phyloP scores from a whole-genome alignment of 2,888 invertebrate genomes.

The Boloria selene region DNA sequence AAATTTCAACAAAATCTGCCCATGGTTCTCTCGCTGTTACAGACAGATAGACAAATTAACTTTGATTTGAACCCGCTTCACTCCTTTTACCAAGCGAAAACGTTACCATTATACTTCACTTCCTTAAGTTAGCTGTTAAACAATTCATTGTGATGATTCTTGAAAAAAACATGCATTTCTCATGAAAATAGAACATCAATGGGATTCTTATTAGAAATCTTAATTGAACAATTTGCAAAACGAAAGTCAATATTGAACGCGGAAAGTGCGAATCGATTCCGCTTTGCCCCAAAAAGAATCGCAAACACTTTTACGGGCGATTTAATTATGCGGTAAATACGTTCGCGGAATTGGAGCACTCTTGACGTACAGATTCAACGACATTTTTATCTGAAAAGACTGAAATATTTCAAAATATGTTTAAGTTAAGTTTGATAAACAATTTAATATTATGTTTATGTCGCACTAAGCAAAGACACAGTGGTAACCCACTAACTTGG shows the following conservation, averaged over 20 bases:
- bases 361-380: constrained; percentile 23
- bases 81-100: too few relatives aligned
- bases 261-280: constrained; percentile 61
- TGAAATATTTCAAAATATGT: constrained; percentile 7
- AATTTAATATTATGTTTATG: too few relatives aligned
- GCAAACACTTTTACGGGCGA: constrained; percentile 36
- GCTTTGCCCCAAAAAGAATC: constrained; percentile 54
- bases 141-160: too few relatives aligned
- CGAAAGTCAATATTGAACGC: constrained; percentile 24
- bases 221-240: constrained; percentile 17
- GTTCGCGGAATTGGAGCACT: constrained; percentile 26
- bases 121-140: too few relatives aligned
- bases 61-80: too few relatives aligned
- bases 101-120: too few relatives aligned
- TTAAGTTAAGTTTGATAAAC: not conserved
- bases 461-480: too few relatives aligned
- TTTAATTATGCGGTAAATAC: constrained; percentile 39
- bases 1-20: too few relatives aligned
- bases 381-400: constrained; percentile 12
- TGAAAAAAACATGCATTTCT: not conserved
- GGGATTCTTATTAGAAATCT: not conserved
- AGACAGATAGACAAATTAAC: too few relatives aligned
- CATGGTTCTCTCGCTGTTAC: too few relatives aligned
- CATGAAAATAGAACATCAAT: not conserved
- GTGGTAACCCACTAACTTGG: too few relatives aligned